Evolutionary conservation across 2,888 invertebrate genomes (phyloP), one percentile per base, ranked within the genome.

Genomic region (Gasteruption jaculator): DNA sequence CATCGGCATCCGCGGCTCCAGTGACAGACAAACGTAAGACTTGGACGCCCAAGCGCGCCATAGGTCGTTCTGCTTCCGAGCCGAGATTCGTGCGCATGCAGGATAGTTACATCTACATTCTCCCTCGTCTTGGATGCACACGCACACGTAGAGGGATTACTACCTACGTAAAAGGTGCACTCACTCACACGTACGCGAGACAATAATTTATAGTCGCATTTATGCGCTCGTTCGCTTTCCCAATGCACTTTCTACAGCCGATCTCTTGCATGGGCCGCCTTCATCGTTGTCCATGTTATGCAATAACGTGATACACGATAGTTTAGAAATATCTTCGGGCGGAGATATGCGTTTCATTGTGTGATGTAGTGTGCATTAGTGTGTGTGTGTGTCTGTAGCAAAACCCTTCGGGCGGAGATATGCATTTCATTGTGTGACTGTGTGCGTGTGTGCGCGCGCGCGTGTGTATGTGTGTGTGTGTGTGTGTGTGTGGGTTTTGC

Each of bases 191-290:
- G 42, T 24, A 46, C 48, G 50, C 45, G 50, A 49, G 51, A 53
- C 51, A 52, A 62, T 65, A 68, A 68, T 68, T 68, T 65, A 68
- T 62, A 50, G 56, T 49, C 57, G 56, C 57, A 54, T 61, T 63
- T 60, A 63, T 60, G 56, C 57, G 53, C 56, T 58, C 46, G 55
- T 53, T 57, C 60, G 63, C 66, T 68, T 68, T 68, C 68, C 57
- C 64, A 60, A 59, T 60, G 62, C 61, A 65, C 68, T 68, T 68
- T 68, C 68, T 66, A 65, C 60, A 53, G 47, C 39, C 57, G 56
- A 59, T 60, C 57, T 57, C 48, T 43, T 44, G 41, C 26, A 30
- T 42, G 45, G 40, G 36, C 38, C 24, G 16, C 15, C 18, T 5
- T 18, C 7, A 19, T 11, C 10, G 16, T 7, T 10, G 46, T 30